Percentiles rank a stretch among this genome's conserved stretches.
Conservation (phyloP, 2,888 invertebrate genomes). For the Lithophane socia region DNA sequence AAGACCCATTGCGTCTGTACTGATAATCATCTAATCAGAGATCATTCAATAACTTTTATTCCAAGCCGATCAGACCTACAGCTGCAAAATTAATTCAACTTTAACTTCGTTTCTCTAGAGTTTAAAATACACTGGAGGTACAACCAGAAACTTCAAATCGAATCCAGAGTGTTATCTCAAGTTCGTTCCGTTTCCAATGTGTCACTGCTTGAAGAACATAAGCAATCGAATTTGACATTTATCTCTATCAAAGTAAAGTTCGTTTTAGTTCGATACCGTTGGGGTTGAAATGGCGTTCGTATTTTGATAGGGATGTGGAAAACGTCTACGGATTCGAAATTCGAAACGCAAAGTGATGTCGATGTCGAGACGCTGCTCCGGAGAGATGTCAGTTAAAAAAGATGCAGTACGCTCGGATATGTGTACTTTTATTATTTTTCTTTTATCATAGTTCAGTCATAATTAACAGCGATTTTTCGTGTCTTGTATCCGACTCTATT, state of each 20-base stretch:
- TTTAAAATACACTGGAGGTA: conserved; percentile 72
- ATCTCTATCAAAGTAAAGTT: conserved; percentile 69
- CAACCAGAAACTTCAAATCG: conserved; percentile 78
- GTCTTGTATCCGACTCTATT: conserved; percentile 36
- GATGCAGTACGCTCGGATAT: conserved; percentile 54
- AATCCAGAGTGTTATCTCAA: conserved; percentile 85
- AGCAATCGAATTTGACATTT: conserved; percentile 74
- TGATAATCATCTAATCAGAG: conserved; percentile 90
- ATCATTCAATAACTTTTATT: conserved; percentile 89
- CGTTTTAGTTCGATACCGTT: conserved; percentile 63
- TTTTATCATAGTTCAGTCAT: conserved; percentile 60
- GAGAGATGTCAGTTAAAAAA: conserved; percentile 78
- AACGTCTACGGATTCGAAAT: conserved; percentile 84
- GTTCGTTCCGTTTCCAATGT: conserved; percentile 78
- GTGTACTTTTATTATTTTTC: conserved; percentile 54
- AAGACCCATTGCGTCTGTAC: conserved; percentile 82
- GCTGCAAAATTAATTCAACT: conserved; percentile 70
- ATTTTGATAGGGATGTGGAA: conserved; percentile 72
- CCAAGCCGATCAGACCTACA: conserved; percentile 74
- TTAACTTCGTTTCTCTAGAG: conserved; percentile 73
- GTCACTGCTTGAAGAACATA: conserved; percentile 71
- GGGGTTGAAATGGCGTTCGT: conserved; percentile 70
- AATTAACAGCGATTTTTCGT: conserved; percentile 61
- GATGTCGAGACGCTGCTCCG: conserved; percentile 73
- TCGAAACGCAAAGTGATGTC: conserved; percentile 83